Conservation (phyloP, 2,888 invertebrate species). For the Chelonus formosanus region DNA sequence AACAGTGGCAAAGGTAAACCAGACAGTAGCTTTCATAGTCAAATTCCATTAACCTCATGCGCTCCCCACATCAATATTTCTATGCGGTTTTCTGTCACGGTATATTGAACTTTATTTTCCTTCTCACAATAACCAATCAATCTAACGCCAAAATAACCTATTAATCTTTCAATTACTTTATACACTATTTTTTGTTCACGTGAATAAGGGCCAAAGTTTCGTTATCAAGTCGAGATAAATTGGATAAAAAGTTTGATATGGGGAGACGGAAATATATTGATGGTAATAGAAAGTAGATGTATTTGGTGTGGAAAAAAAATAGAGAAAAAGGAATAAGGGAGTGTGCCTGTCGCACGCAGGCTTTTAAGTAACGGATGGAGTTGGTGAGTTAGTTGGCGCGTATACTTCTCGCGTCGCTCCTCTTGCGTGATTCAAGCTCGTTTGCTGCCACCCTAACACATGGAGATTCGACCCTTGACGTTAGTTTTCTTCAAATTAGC, state of each 20-base stretch:
- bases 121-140: too few species aligned
- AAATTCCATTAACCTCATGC: constrained; percentile 39
- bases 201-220: too few species aligned
- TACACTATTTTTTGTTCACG: too few species aligned
- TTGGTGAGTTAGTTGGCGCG: constrained; percentile 35
- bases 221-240: too few species aligned
- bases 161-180: too few species aligned
- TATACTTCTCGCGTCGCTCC: constrained; percentile 13
- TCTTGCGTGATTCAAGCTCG: constrained; percentile 39
- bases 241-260: too few species aligned
- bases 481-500: constrained; percentile 39
- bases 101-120: neutral
- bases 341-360: constrained; percentile 42
- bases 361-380: constrained; percentile 45
- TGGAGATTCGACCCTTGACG: constrained; percentile 18
- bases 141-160: too few species aligned
- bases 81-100: constrained; percentile 8
- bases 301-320: neutral
- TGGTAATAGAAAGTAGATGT: too few species aligned
- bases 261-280: too few species aligned
- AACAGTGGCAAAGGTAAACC: constrained; percentile 1
- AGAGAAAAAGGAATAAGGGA: constrained; percentile 15
- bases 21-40: constrained; percentile 32
- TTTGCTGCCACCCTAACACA: constrained; percentile 30
- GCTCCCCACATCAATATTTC: constrained; percentile 7